Evolutionary conservation across 2,113 vertebrate species (phyloP), one percentile per base, ranked within the genome.

Genomic region (Xenopus laevis): DNA sequence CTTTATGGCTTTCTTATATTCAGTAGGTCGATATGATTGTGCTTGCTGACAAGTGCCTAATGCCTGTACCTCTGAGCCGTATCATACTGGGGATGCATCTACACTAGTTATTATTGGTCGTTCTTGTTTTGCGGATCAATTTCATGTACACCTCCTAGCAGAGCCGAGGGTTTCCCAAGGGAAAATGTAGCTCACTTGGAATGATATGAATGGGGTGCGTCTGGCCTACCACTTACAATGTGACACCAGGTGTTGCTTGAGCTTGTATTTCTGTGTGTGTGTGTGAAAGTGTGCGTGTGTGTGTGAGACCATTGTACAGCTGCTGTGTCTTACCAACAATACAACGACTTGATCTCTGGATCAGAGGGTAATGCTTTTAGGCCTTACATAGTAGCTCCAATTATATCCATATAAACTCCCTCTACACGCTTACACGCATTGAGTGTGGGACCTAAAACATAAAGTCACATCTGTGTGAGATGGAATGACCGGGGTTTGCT

Each of bases 381-480:
- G 5, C 15, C 33, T 33, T 45, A 50, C 44, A 20, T 57, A 65
- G 50, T 21, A 72, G 61, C 40, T 65, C 16, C n/a, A 44, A 8
- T 72, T 57, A 72, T 72, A 57, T 7, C 47, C 50, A 21, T n/a
- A 72, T 30, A 65, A 53, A 72, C 33, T 64, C 27, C 71, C 27
- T 40, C 61, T 72, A 4, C 27, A 53, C 58, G 52, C 27, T 17
- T n/a, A n/a, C n/a, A 47, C 8, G 33, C 62, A 65, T 53, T 46
- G 13, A 57, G 21, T 72, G 71, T 72, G 60, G 61, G 63, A 67
- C 72, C 63, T 17, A 74, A 59, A 53, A 65, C 72, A 74, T 57
- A 66, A 72, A 72, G 71, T 47, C 40, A 40, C 70, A 63, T 72
- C 59, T 72, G 70, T 64, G 70, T 64, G 60, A 62, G 70, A 40